These are phyloP conservation scores for Eufriesea mexicana DNA, from an alignment of 1,140 invertebrate genomes.

Conservation along the genomic window DNA sequence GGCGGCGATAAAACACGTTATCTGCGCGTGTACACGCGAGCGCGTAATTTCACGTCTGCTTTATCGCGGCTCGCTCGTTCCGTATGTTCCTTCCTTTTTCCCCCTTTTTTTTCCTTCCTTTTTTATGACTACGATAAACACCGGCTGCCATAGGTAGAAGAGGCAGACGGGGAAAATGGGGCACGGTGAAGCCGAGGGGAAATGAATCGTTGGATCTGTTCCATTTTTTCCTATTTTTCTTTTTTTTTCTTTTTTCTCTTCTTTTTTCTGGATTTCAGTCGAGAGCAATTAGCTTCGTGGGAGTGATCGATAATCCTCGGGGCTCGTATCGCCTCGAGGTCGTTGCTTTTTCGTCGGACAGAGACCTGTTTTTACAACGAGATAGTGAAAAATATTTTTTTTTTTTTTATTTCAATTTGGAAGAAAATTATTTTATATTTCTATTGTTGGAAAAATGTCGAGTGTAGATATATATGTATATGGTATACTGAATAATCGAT, in stretches of 20 bases:
- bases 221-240: background rate
- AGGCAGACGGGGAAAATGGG: background rate
- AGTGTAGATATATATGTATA: rapidly evolving
- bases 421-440: no score
- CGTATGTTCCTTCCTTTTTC: background rate
- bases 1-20: constrained; percentile 6
- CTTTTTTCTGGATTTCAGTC: background rate
- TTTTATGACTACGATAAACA: constrained; percentile 7
- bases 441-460: background rate
- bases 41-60: constrained; percentile 7
- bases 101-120: background rate
- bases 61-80: constrained; percentile 13
- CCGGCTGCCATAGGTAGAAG: background rate
- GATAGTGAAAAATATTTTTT: no score
- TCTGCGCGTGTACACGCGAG: background rate
- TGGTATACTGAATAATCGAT: no score
- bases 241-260: background rate
- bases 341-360: background rate
- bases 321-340: background rate
- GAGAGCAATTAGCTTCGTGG: background rate
- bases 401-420: no score
- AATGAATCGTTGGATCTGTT: background rate
- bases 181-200: background rate
- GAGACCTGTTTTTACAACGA: no score
- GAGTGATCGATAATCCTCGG: background rate